Conservation (phyloP, 2,113 vertebrate genomes). For the Aramus guarauna region DNA sequence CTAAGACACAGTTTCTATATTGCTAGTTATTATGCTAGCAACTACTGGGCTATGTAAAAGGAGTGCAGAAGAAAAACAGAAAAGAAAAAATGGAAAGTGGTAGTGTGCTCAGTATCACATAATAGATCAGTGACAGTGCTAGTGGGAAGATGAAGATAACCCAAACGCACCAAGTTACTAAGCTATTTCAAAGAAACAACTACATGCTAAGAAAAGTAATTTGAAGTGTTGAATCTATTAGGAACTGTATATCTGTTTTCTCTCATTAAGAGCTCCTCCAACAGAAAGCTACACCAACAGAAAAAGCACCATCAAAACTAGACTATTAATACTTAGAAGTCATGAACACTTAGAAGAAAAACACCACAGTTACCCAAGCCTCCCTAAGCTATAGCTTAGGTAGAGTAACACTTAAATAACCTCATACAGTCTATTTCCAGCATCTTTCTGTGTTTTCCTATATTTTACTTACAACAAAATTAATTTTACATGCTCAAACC, state of each 20-base stretch:
- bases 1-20: not conserved
- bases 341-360: not conserved
- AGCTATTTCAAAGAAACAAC: not conserved
- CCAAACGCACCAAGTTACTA: too few relatives aligned
- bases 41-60: not conserved
- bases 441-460: fast-evolving
- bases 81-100: fast-evolving
- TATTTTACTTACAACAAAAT: fast-evolving
- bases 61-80: fast-evolving
- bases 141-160: not conserved
- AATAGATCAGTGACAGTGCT: not conserved
- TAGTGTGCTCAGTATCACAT: too few relatives aligned
- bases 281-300: too few relatives aligned
- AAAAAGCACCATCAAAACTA: not conserved
- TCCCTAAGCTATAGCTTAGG: fast-evolving
- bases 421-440: fast-evolving
- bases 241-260: fast-evolving
- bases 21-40: not conserved
- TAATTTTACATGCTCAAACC: not conserved
- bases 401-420: fast-evolving
- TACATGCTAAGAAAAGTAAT: fast-evolving
- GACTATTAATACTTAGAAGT: fast-evolving
- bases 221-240: fast-evolving
- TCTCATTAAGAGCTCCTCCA: not conserved
- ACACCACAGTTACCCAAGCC: not conserved